Evolutionary conservation across 2,888 invertebrate species (phyloP).

Genomic region (Thereva unica): DNA sequence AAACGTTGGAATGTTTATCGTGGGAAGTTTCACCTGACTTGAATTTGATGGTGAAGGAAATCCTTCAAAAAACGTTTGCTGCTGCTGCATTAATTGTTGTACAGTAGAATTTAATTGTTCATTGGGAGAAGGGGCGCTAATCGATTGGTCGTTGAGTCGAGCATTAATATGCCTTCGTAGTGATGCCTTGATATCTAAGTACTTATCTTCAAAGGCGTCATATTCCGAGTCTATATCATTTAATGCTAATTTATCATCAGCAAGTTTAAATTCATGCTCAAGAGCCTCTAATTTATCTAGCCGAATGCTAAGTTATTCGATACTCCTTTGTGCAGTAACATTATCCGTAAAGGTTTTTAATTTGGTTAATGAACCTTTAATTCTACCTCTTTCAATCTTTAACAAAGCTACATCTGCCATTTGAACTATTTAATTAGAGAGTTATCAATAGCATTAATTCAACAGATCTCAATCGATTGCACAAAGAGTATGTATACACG

Average conservation of each 20-base stretch:
- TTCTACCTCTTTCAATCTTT: constrained; percentile 1
- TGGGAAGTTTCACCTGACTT: not conserved
- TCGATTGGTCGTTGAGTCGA: no score
- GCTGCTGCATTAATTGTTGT: not conserved
- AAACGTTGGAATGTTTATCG: no score
- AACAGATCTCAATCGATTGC: no score
- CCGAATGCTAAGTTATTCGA: not conserved
- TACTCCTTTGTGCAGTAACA: not conserved
- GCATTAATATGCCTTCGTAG: no score
- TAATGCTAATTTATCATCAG: constrained; percentile 5
- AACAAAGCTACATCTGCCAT: not conserved
- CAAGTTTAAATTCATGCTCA: not conserved
- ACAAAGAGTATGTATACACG: no score
- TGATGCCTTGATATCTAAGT: no score
- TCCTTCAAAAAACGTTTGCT: not conserved
- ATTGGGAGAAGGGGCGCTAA: not conserved
- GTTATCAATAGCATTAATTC: no score
- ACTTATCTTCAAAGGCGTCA: constrained; percentile 12
- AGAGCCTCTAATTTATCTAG: constrained; percentile 9
- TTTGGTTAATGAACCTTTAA: no score
- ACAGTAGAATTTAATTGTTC: constrained; percentile 3
- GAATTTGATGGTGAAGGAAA: not conserved
- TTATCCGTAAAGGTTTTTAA: not conserved
- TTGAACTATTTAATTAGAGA: no score
- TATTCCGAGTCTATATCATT: constrained; percentile 2